Evolutionary conservation across 2,113 vertebrate species (phyloP).

Genomic region (Thermophis baileyi): DNA sequence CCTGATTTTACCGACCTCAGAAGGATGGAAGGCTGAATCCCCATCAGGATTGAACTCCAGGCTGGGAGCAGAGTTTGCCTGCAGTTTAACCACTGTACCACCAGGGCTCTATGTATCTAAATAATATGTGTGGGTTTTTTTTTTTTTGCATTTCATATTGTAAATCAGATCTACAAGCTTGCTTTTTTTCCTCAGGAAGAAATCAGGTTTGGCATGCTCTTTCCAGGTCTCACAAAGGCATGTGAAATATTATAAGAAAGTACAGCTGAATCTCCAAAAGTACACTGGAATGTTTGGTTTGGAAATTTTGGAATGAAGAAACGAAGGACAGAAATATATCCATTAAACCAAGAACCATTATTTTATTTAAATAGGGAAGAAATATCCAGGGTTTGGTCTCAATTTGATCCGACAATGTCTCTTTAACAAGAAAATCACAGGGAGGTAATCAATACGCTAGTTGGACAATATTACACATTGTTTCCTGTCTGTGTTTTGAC

Average conservation of each 20-base stretch:
- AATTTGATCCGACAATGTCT: constrained; percentile 61
- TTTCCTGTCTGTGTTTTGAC: constrained; percentile 73
- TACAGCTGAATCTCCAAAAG: constrained; percentile 2
- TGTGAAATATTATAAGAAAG: constrained; percentile 11
- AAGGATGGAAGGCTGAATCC: not conserved
- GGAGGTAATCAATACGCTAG: constrained; percentile 61
- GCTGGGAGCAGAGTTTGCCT: too few species aligned
- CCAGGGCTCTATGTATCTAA: not conserved
- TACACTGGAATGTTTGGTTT: constrained; percentile 41
- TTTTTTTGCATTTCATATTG: not conserved
- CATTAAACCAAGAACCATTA: constrained; percentile 34
- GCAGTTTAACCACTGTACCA: not conserved
- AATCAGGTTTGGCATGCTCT: not conserved
- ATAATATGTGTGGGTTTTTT: not conserved
- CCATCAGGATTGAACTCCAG: not conserved
- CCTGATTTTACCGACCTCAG: not conserved
- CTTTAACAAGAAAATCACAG: constrained; percentile 60
- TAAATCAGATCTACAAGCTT: not conserved
- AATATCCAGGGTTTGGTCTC: constrained; percentile 54
- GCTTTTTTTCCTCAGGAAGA: not conserved
- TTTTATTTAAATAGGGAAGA: constrained; percentile 23
- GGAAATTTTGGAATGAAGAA: constrained; percentile 19
- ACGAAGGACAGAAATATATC: constrained; percentile 41
- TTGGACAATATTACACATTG: constrained; percentile 66
- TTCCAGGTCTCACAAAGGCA: constrained; percentile 6